Evolutionary conservation across 2,888 invertebrate genomes (phyloP).

Genomic region (Caenorhabditis sulstoni): DNA sequence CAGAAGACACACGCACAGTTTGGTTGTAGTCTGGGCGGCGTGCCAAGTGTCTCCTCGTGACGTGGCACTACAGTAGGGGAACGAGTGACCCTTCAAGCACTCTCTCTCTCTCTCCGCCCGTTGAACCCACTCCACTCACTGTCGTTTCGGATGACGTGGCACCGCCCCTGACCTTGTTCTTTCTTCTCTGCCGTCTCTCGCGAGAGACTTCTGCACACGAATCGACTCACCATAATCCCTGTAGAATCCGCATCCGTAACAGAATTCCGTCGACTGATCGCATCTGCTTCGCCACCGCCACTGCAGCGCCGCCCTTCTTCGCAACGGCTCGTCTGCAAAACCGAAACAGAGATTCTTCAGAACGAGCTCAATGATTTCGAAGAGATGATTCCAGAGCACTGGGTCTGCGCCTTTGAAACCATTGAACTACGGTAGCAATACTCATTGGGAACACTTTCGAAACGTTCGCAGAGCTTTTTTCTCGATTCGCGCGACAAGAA

Average conservation of each 20-base stretch:
- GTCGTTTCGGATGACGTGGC: slow-evolving; percentile 20
- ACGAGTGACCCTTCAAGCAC: no score
- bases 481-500: no score
- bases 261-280: slow-evolving; percentile 57
- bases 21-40: slow-evolving; percentile 6
- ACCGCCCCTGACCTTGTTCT: background rate
- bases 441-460: no score
- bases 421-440: no score
- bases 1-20: slow-evolving; percentile 2
- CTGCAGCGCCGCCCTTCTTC: slow-evolving; percentile 49
- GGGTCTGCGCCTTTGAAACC: no score
- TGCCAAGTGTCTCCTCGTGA: background rate
- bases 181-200: no score
- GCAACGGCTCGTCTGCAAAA: slow-evolving; percentile 54
- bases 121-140: background rate
- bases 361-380: no score
- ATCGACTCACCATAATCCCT: slow-evolving; percentile 52
- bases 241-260: slow-evolving; percentile 58
- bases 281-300: slow-evolving; percentile 59
- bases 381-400: no score
- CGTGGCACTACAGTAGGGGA: no score
- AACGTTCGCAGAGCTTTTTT: no score
- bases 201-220: background rate
- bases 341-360: no score
- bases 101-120: no score